Evolutionary conservation across 2,113 vertebrate species (phyloP), one percentile per base, ranked within the genome.

Genomic region (Oreamnos americanus): DNA sequence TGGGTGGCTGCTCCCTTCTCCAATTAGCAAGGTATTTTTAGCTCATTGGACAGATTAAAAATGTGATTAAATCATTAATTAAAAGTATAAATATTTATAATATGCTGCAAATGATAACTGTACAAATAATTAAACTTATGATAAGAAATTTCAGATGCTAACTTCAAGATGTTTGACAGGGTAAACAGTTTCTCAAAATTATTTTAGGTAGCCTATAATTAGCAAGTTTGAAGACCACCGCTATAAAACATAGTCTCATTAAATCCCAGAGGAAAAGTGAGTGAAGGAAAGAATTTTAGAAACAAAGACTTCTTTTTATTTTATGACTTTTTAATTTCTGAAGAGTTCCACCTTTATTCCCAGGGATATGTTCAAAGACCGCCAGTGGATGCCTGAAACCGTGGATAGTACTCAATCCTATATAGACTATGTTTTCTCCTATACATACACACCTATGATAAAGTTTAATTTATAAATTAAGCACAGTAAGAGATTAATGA

Each of bases 171-270:
- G 3, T 93, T 4, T 82, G 33, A 57, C 87, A n/a, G 39, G 64
- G 12, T 60, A 39, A 2, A 43, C 13, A 19, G 49, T 39, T 90
- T 78, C 64, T 83, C 30, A 90, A 89, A 94, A 60, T 83, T 43
- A 83, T 84, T 78, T 94, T 67, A 86, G 5, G 36, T 45, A 39
- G 36, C 26, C 47, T 79, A n/a, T 91, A 90, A 39, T 91, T 86
- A 91, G 67, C 49, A 97, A 71, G 47, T 87, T 10, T 95, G 19
- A 97, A 97, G 74, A 97, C n/a, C 45, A 90, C 13, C 43, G 47
- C 39, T 92, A 19, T 36, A 49, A 74, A 84, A 96, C 53, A 82
- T 1, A 51, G 45, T 55, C 12, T 92, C 51, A 94, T 14, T 47
- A 55, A 94, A 94, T n/a, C 58, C 28, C 28, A 95, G 28, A 82